Evolutionary conservation across 2,797 vertebrate genomes (phyloP), one percentile per base, ranked within the genome.

Genomic region (Spatula clypeata): DNA sequence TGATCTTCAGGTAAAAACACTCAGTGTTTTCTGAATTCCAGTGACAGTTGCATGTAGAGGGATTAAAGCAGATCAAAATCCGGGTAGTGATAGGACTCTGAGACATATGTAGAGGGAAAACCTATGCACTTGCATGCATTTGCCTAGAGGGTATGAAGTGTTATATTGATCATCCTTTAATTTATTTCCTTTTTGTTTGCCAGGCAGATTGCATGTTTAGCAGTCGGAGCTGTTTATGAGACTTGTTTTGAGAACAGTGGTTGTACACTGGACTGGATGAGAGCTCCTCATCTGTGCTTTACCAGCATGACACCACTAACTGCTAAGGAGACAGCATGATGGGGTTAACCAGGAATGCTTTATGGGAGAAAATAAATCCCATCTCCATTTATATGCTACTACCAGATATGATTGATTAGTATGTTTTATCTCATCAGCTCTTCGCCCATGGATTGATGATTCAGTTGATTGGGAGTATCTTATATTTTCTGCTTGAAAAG

Each of bases 401-500:
- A 65, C 73, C 24, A 88, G 86, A 74, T 60, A 75, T 73, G 94
- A 96, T 58, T 66, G 91, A 95, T 88, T 55, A 92, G 80, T 76
- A 81, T 64, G 92, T 97, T 96, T 94, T 66, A 90, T 88, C 60
- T 87, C 86, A 80, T 95, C 88, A 96, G 90, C 92, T 88, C 64
- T 93, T 92, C 79, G 64, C 58, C 60, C 29, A 26, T 88, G 83
- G 83, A 95, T 79, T 96, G 94, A 95, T 95, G 90, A 97, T 90
- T 93, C 88, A 84, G 90, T 90, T 96, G 91, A 94, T 75, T 84
- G 40, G 88, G 55, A 88, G 87, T 44, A 95, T 81, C 90, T 94
- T 74, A 24, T 60, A 66, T 94, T 93, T 97, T 96, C 81, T 73
- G 83, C 93, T 94, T 88, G 92, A 93, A 95, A 96, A 95, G 93